Evolutionary conservation across 2,797 vertebrate species (phyloP), one percentile per base, ranked within the genome.

Genomic region (Catharus ustulatus): DNA sequence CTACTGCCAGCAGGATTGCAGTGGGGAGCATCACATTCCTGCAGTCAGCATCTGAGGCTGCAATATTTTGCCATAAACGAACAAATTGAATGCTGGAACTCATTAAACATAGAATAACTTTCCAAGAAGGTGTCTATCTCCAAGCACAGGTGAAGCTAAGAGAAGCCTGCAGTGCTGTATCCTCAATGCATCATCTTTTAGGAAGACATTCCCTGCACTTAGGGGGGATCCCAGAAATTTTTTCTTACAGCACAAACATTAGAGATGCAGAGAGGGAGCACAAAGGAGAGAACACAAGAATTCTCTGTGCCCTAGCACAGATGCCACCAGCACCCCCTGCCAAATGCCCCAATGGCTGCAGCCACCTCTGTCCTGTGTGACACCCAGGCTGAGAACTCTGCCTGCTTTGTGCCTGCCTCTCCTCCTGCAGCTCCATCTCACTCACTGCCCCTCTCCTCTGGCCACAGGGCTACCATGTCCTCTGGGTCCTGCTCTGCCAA

Each of bases 381-480:
- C 21, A 2, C 0, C 32, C 4, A 1, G 0, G 3, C n/a, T 27
- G 22, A 42, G 26, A 59, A 4, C 12, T n/a, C 6, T 57, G 26
- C 20, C 34, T 17, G 48, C 34, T 21, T 4, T 4, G 54, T 7
- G 57, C 62, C 0, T 57, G 55, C 81, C 30, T 0, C 1, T 54
- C 32, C 23, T 84, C 19, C 58, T 14, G 26, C 18, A 18, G 48
- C 68, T 51, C 45, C 24, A 1, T 7, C 63, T 54, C 43, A 0
- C 23, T n/a, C 10, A 4, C 9, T 0, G 8, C 0, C 13, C 7
- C 10, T n/a, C 19, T 77, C 9, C 67, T 62, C 30, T 3, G 26
- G 32, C 12, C 4, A 0, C 27, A 16, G 55, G 6, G 15, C 3
- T 0, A 1, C 1, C 0, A 4, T 0, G 0, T 6, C n/a, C 48